Conservation (phyloP, 2,888 invertebrate species). For the Globia sparganii region DNA sequence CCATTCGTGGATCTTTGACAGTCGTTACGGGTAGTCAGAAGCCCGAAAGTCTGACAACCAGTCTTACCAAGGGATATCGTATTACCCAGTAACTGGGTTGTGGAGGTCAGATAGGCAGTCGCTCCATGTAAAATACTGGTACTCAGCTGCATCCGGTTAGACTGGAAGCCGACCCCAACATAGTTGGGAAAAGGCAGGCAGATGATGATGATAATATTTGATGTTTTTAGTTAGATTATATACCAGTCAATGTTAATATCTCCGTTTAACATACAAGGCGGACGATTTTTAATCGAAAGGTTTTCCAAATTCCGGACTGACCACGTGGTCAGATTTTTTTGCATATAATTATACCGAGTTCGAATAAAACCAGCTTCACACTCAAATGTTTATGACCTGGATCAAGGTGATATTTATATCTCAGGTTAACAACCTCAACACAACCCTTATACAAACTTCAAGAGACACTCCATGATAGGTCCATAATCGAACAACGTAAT, state of each 20-base stretch:
- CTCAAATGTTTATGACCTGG: conserved; percentile 11
- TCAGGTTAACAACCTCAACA: conserved; percentile 36
- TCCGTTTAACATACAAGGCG: neutral
- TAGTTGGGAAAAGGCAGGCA: no score
- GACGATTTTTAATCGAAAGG: neutral
- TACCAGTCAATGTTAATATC: neutral
- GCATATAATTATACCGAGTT: conserved; percentile 9
- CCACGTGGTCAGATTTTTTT: conserved; percentile 22
- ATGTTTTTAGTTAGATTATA: neutral
- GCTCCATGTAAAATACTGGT: no score
- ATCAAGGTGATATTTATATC: conserved; percentile 39
- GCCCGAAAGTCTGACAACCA: no score
- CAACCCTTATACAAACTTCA: conserved; percentile 23
- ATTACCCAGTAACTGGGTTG: no score
- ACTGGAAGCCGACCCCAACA: no score
- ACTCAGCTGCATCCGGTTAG: no score
- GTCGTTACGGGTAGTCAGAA: no score
- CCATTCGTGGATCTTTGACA: no score
- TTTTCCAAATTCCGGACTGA: neutral
- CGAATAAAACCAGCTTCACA: conserved; percentile 5
- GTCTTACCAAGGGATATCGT: no score
- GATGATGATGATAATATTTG: no score
- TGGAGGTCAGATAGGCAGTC: no score
- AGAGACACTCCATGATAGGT: conserved; percentile 1
- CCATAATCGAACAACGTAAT: conserved; percentile 28